Base-by-base conservation (phyloP, 2,113 vertebrate genomes). In the Xiphophorus couchianus region DNA sequence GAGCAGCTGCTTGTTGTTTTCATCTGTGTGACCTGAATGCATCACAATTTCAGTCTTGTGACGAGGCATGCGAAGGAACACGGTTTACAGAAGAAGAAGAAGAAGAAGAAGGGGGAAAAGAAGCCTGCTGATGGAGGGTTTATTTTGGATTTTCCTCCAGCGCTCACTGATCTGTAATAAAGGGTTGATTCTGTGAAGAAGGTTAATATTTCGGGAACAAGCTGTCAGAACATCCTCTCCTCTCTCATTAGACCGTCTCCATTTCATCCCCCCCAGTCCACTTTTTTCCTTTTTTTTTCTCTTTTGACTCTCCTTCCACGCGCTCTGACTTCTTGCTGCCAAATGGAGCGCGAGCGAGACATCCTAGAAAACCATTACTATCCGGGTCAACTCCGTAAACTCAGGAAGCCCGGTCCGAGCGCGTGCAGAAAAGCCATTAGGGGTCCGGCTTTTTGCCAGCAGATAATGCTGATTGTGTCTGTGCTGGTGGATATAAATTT, bases 331-430 rank as follows among this genome's bases (percentile, higher is more conserved):
- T 58, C 85, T 72, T 39, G 77, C 79, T 85, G 84, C 85, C 86
- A 90, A 86, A 89, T 77, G 78, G 84, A 86, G 84, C 77, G 72
- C 69, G 79, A 66, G 82, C n/a, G 80, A 89, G 82, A 83, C 66
- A 80, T 81, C 84, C 86, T 58, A 82, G 72, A 82, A 86, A 80
- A 69, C 51, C 81, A 81, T 76, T 78, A 70, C 73, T 87, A 85
- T 85, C 80, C 85, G 80, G 88, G 84, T 88, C 88, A 90, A 87
- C 84, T 81, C 71, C 60, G 35, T 81, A 62, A 19, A 77, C 39
- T 2, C 33, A 83, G 62, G 74, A 71, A 37, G 31, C 75, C 86
- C 44, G 6, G 68, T 44, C 70, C 73, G 73, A 75, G 77, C 71
- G 69, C 66, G 62, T 19, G 60, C 39, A 75, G 30, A 63, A 79